Evolutionary conservation across 2,797 vertebrate genomes (phyloP).

Genomic region (Rhincodon typus): DNA sequence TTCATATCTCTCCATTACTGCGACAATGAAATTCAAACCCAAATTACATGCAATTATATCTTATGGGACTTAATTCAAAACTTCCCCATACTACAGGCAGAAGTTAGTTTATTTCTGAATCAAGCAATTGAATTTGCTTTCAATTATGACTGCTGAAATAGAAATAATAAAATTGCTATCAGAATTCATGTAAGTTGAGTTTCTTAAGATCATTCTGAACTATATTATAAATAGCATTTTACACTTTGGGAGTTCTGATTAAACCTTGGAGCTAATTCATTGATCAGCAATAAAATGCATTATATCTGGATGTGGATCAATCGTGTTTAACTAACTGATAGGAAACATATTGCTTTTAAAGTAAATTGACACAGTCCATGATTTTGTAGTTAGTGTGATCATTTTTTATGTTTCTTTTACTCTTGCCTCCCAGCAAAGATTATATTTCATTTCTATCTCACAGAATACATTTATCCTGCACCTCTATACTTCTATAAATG

Average conservation of each 20-base stretch:
- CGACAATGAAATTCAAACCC: background rate
- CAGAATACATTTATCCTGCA: background rate
- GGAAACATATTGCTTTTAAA: background rate
- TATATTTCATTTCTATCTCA: background rate
- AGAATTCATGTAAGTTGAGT: background rate
- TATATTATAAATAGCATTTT: background rate
- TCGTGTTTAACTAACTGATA: background rate
- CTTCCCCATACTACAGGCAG: background rate
- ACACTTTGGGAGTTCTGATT: background rate
- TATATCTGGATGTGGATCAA: background rate
- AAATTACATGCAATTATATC: background rate
- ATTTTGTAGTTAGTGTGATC: background rate
- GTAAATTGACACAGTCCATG: background rate
- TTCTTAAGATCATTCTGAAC: background rate
- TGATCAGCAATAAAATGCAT: background rate
- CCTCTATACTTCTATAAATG: background rate
- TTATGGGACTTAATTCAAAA: background rate
- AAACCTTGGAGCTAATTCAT: background rate
- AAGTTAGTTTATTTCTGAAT: background rate
- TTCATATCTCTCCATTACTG: background rate
- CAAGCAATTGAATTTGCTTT: background rate
- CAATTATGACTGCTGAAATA: background rate
- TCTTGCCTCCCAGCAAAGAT: background rate
- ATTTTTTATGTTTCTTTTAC: background rate
- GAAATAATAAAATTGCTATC: background rate